These are phyloP conservation scores for Pipra filicauda DNA, from an alignment of 2,113 vertebrate genomes.

Conservation along the genomic window DNA sequence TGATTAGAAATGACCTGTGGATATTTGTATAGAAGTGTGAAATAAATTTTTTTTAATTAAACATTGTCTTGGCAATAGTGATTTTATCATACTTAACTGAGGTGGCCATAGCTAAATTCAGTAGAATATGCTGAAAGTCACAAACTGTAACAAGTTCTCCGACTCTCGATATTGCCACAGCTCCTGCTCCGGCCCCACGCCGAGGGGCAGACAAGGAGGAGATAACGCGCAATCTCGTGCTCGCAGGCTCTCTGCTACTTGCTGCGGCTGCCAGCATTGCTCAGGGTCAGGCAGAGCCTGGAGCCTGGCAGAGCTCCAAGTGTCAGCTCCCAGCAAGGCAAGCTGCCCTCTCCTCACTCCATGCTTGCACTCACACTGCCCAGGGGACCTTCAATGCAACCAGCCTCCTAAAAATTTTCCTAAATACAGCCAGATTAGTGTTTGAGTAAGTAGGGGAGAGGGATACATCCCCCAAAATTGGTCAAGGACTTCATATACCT, in stretches of 20 bases:
- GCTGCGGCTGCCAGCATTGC: not conserved
- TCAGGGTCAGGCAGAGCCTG: not conserved
- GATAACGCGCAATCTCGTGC: rapidly evolving
- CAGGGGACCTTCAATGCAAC: not conserved
- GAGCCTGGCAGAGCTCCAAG: not conserved
- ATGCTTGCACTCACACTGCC: rapidly evolving
- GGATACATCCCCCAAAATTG: not conserved
- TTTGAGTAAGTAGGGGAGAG: not conserved
- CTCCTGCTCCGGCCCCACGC: rapidly evolving
- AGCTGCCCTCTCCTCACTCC: not conserved
- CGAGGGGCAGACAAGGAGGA: not conserved
- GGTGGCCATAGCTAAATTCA: not conserved
- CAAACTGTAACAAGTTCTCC: not conserved
- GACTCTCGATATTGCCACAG: rapidly evolving
- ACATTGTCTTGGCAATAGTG: not conserved
- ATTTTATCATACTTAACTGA: not conserved
- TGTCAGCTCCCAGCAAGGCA: rapidly evolving
- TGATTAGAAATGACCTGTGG: slow-evolving; percentile 77
- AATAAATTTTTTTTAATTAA: slow-evolving; percentile 76
- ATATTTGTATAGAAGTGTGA: slow-evolving; percentile 80
- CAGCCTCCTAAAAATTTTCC: not conserved
- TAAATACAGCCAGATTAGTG: rapidly evolving
- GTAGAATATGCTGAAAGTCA: not conserved
- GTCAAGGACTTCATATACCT: not conserved
- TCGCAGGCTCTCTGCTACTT: not conserved